A percentile compares a stretch with the other conserved stretches of the same genome.
Conservation (phyloP, 1,140 invertebrate genomes). For the Drosophila sucinea region DNA sequence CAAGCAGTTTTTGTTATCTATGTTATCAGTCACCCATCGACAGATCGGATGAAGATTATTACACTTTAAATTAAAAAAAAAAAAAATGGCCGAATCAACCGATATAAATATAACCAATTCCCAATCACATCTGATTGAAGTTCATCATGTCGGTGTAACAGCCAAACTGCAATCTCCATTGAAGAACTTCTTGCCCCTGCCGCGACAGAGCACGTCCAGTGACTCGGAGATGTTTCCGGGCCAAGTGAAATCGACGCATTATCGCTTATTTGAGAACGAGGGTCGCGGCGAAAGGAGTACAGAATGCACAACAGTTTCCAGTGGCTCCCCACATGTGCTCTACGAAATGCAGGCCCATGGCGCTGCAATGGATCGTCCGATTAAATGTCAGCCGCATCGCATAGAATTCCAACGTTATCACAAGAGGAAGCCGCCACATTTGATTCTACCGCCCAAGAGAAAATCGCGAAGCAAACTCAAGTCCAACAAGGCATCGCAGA, state of each 20-base stretch:
- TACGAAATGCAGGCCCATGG: constrained; percentile 68
- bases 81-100: constrained; percentile 63
- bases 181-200: constrained; percentile 56
- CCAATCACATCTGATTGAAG: constrained; percentile 66
- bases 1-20: background rate
- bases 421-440: constrained; percentile 39
- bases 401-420: constrained; percentile 77
- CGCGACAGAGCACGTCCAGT: constrained; percentile 53
- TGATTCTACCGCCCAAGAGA: constrained; percentile 32
- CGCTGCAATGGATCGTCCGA: constrained; percentile 37
- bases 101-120: constrained; percentile 59
- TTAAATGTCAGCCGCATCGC: constrained; percentile 50
- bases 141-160: constrained; percentile 77
- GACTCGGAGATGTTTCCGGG: constrained; percentile 59
- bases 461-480: constrained; percentile 1
- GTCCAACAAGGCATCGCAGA: constrained; percentile 16
- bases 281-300: constrained; percentile 33
- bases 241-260: constrained; percentile 33
- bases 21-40: background rate
- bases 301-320: constrained; percentile 36
- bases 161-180: constrained; percentile 72
- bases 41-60: constrained; percentile 9
- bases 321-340: constrained; percentile 39
- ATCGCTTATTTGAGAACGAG: constrained; percentile 63
- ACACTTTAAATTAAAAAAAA: background rate